Base-by-base conservation (phyloP, 37 sponge, comb jelly and placozoan genomes). In the Ianthella basta region DNA sequence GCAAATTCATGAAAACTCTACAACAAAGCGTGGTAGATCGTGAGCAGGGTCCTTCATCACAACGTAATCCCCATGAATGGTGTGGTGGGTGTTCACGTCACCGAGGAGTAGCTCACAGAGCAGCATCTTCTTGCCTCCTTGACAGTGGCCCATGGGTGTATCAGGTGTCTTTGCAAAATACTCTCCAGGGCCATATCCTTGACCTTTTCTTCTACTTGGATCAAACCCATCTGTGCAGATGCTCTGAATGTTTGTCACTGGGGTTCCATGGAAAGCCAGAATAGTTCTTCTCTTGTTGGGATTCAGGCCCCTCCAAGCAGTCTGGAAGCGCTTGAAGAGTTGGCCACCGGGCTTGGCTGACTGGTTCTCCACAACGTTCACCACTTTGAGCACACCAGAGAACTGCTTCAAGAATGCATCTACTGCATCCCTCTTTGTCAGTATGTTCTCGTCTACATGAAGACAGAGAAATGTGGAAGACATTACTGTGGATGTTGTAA, bases 41-140 rank as follows among this genome's bases (percentile, higher is more conserved):
- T 91, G 89, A 33, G 55, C 92, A 44, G 95, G 92, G 55, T 91
- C 68, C 36, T 94, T 94, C 92, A 94, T 91, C 4, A 94, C 95
- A 37, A 94, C 82, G 23, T 91, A 83, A 54, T 86, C 72, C 34
- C 89, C 90, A 86, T 80, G 79, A 55, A 84, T 83, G 5, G 95
- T 94, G 87, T 94, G 92, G 68, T 94, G 85, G 4, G 56, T 69
- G 24, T 86, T 86, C 21, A 10, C 40, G 30, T 87, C 61, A 25
- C 95, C 95, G 4, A 94, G 82, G 15, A 94, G 80, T 19, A 94
- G 78, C 30, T 94, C 95, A 80, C 89, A 89, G 36, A 94, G 67
- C 57, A 94, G 63, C 88, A 94, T 79, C 87, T 89, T 91, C 63
- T 91, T 94, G 1, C 92, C 95, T n/a, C 85, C 73, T 36, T 32